A percentile compares a stretch with the other conserved stretches of the same genome.
Conservation (phyloP, 2,888 invertebrate species). For the Pedicia rivosa region DNA sequence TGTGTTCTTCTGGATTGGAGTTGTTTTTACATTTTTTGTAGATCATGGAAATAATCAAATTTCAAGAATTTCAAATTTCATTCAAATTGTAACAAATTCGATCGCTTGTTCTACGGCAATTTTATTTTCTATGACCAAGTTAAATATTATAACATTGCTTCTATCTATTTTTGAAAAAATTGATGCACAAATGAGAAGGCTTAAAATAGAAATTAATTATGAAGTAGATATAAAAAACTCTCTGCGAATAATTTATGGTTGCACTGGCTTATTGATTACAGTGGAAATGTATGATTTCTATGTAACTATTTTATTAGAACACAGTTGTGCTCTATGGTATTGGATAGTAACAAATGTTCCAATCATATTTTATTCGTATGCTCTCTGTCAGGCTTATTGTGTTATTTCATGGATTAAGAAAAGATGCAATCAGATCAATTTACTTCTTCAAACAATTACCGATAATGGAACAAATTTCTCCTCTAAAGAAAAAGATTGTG, state of each 20-base stretch:
- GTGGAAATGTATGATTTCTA: background rate
- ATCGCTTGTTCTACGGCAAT: background rate
- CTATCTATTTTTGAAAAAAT: background rate
- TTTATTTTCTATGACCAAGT: background rate
- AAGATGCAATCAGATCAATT: too few species aligned
- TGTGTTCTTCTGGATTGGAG: background rate
- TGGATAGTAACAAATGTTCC: background rate
- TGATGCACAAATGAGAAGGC: background rate
- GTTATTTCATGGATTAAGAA: background rate
- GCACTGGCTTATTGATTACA: background rate
- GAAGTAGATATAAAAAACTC: background rate
- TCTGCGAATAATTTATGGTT: background rate
- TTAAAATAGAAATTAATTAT: background rate
- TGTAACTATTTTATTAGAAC: background rate
- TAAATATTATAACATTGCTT: background rate
- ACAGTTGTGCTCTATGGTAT: background rate
- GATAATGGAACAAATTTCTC: too few species aligned
- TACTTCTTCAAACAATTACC: too few species aligned
- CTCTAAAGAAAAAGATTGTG: too few species aligned
- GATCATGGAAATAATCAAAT: background rate
- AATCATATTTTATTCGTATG: background rate
- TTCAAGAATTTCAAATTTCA: background rate
- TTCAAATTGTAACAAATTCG: background rate
- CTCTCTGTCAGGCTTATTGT: background rate
- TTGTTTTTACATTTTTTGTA: background rate